Percentiles rank a stretch among this genome's conserved stretches.
These are phyloP conservation scores for Chaitophorus viminalis DNA, from an alignment of 2,888 invertebrate species.

Conservation along the genomic window DNA sequence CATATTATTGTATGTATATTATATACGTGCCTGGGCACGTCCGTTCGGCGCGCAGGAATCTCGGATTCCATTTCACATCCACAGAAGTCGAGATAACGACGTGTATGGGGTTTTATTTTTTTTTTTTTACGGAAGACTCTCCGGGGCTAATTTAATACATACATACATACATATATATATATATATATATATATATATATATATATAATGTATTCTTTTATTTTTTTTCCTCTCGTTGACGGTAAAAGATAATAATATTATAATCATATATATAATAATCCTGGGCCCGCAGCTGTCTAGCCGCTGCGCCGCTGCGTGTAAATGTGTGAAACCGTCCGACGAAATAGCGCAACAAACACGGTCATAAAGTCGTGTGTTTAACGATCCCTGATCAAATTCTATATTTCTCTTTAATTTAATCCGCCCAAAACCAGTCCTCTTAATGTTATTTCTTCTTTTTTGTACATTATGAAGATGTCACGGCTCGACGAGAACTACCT, in stretches of 20 bases:
- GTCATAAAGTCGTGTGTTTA: slow-evolving; percentile 61
- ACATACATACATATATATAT: no score
- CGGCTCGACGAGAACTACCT: slow-evolving; percentile 27
- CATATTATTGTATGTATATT: no score
- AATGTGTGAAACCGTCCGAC: slow-evolving; percentile 61
- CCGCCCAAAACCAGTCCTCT: slow-evolving; percentile 59
- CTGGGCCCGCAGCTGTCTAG: neutral
- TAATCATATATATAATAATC: slow-evolving; percentile 43
- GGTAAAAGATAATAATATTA: slow-evolving; percentile 25
- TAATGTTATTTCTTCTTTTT: slow-evolving; percentile 22
- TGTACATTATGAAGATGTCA: slow-evolving; percentile 55
- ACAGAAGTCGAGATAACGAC: slow-evolving; percentile 60
- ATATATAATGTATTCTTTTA: neutral
- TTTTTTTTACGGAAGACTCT: slow-evolving; percentile 38
- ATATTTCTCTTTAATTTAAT: slow-evolving; percentile 53
- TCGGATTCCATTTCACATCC: slow-evolving; percentile 49
- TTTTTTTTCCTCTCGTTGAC: slow-evolving; percentile 2
- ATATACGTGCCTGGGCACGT: neutral
- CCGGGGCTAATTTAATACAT: slow-evolving; percentile 52
- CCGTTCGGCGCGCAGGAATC: slow-evolving; percentile 20
- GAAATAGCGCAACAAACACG: slow-evolving; percentile 54
- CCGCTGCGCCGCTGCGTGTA: slow-evolving; percentile 51
- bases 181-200: no score
- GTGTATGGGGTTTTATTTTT: slow-evolving; percentile 46
- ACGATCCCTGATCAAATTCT: slow-evolving; percentile 59